A percentile compares a stretch with the other conserved stretches of the same genome.
These are phyloP conservation scores for Drosophila littoralis DNA, from an alignment of 1,140 invertebrate genomes.

Conservation along the genomic window DNA sequence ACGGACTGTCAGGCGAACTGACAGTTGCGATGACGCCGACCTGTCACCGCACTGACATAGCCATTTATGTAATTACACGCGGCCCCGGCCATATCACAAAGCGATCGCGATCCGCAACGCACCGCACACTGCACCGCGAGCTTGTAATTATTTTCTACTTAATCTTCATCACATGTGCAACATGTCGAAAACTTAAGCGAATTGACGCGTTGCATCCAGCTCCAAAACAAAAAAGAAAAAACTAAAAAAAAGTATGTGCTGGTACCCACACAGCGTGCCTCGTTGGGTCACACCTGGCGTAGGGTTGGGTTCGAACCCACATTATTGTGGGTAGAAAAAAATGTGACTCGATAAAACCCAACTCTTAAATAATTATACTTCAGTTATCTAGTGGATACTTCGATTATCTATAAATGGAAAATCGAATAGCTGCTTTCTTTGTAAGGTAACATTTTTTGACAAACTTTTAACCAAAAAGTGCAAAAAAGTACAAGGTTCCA, in stretches of 20 bases:
- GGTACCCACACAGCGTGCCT: slow-evolving; percentile 14
- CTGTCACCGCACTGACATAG: slow-evolving; percentile 79
- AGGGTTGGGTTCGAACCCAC: not conserved
- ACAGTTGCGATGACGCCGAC: slow-evolving; percentile 70
- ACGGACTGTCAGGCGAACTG: slow-evolving; percentile 24
- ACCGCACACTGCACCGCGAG: slow-evolving; percentile 17
- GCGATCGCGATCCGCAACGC: slow-evolving; percentile 55
- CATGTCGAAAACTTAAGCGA: slow-evolving; percentile 81
- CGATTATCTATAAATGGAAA: too few species aligned
- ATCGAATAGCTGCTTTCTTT: too few species aligned
- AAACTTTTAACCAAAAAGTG: too few species aligned
- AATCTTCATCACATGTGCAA: slow-evolving; percentile 81
- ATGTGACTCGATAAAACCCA: too few species aligned
- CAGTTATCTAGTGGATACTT: too few species aligned
- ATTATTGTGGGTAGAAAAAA: too few species aligned
- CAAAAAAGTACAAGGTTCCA: too few species aligned
- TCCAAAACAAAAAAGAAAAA: slow-evolving; percentile 5
- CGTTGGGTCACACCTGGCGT: slow-evolving; percentile 12
- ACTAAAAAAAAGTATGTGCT: slow-evolving; percentile 3
- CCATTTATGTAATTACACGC: slow-evolving; percentile 77
- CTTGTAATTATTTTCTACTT: slow-evolving; percentile 83
- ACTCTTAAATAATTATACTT: too few species aligned
- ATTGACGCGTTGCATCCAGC: slow-evolving; percentile 62
- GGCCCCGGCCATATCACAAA: slow-evolving; percentile 57
- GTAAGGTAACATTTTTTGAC: too few species aligned